Evolutionary conservation across 2,113 vertebrate species (phyloP).

Genomic region (Pseudolaguvia tuberculata): DNA sequence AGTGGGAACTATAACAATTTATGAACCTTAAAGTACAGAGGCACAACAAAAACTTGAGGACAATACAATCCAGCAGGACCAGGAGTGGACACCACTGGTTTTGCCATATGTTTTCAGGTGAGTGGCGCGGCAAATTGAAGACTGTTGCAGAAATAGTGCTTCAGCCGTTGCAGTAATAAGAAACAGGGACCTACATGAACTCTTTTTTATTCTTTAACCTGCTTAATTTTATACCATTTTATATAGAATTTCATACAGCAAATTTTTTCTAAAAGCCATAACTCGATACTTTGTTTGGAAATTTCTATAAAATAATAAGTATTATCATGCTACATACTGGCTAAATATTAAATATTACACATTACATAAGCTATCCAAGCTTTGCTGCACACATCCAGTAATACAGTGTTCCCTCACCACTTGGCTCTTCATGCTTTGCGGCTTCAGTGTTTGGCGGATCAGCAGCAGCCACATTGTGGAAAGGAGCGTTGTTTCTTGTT

Average conservation of each 20-base stretch:
- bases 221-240: background rate
- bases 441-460: too few species aligned
- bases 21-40: constrained; percentile 45
- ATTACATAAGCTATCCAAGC: background rate
- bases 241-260: too few species aligned
- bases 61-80: constrained; percentile 49
- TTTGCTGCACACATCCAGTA: constrained; percentile 1
- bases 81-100: constrained; percentile 53
- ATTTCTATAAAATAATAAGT: too few species aligned
- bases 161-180: constrained; percentile 15
- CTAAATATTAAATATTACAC: too few species aligned
- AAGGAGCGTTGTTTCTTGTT: too few species aligned
- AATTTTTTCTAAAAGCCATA: too few species aligned
- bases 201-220: constrained; percentile 9
- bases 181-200: constrained; percentile 19
- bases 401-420: too few species aligned
- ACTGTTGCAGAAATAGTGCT: constrained; percentile 33
- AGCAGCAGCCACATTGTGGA: too few species aligned
- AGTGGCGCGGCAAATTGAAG: constrained; percentile 41
- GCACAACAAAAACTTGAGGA: constrained; percentile 47
- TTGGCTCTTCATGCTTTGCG: too few species aligned
- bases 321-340: background rate
- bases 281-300: too few species aligned
- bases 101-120: constrained; percentile 48
- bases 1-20: constrained; percentile 37